Evolutionary conservation across 2,797 vertebrate species (phyloP), one percentile per base, ranked within the genome.

Genomic region (Neosalanx taihuensis): DNA sequence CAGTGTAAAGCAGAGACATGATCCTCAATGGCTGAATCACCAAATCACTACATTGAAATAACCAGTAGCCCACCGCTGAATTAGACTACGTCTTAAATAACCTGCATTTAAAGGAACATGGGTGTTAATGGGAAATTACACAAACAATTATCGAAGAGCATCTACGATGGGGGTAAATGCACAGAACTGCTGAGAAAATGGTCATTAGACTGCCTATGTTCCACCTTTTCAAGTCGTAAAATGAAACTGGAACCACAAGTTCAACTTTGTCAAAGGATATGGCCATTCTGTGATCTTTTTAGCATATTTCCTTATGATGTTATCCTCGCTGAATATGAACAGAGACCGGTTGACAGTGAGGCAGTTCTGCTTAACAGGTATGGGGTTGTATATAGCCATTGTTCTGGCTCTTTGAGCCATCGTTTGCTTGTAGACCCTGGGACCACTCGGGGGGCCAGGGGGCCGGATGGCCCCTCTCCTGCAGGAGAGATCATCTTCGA

Each of bases 261-360:
- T 23, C 41, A 29, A 18, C 31, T 35, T 6, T 49, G 37, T 56
- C 17, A 30, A 94, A 97, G 96, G 96, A 99, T 99, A 99, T 99
- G 96, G 96, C 97, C 97, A 98, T 84, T 99, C 97, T 1, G 95
- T 99, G 93, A 99, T 97, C 91, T 96, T 93, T 92, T 98, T 98
- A 91, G 97, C 97, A 72, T 98, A 98, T 93, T 97, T 99, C 85
- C 97, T 95, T 82, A 99, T 95, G 90, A 96, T 86, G 79, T 98
- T 98, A 88, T 99, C 97, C 92, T 99, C 97, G 79, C 96, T 97
- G 91, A 99, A 98, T 93, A 97, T 92, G 93, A 98, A 99, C 79
- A 99, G 94, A 60, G 97, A 98, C 85, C 97, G 94, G 94, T 99
- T 99, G 85, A 98, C 94, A 58, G 94, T 95, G 90, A 98, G 92